Evolutionary conservation across 2,888 invertebrate genomes (phyloP), one percentile per base, ranked within the genome.

Genomic region (Unio pictorum): DNA sequence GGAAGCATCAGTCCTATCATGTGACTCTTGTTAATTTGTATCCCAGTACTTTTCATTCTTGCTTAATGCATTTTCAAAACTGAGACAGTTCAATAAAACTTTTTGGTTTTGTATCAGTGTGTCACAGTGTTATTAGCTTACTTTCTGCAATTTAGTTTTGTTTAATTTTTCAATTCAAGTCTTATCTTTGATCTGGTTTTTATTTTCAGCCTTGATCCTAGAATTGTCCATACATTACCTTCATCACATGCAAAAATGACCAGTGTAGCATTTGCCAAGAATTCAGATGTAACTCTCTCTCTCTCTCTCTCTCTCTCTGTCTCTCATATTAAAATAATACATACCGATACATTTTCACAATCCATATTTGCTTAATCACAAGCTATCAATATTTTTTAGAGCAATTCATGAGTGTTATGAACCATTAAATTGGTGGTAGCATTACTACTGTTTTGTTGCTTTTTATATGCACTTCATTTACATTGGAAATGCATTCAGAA

Each of bases 201-300:
- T 56, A 34, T 28, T 80, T 82, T 15, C 79, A 89, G 89, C 34
- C 74, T 90, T 64, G 90, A 90, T 80, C 89, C 90, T 15, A 82
- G 89, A 20, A 87, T 89, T 17, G 81, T 83, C 30, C 81, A 81
- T 66, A 80, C 79, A 11, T 45, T 45, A 15, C 86, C 87, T 20
- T 77, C 84, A 11, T 82, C 84, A 55, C 85, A 83, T 65, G 82
- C 84, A 66, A 87, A 84, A 71, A 84, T 86, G 58, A 89, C 88
- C 26, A 79, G 82, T 34, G 86, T 89, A 30, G 73, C 85, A 34
- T 90, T 90, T 81, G 82, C 88, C 60, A 81, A 78, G 61, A 89
- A 90, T 72, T 86, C 89, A 8, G 87, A 89, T 77, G 89, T 89
- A 80, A 80, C 68, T 17, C n/a, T 15, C 15, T 55, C 11, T 26